Percentiles rank a stretch among this genome's conserved stretches.
These are phyloP conservation scores for Eupithecia exiguata DNA, from an alignment of 2,888 invertebrate species.

Conservation along the genomic window DNA sequence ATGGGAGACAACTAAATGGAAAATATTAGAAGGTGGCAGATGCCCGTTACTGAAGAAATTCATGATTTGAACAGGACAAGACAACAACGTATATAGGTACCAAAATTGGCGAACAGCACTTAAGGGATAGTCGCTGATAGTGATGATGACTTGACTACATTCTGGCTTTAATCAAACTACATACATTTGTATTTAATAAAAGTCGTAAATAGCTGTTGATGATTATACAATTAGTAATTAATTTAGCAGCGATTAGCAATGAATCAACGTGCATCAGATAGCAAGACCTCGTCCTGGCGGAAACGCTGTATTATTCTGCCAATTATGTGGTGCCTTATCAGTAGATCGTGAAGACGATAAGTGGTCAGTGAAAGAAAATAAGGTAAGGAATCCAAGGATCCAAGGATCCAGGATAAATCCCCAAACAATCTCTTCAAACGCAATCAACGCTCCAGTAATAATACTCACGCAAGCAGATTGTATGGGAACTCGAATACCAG, in stretches of 20 bases:
- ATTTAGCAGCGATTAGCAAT: background rate
- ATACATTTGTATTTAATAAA: conserved; percentile 1
- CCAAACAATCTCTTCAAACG: no score
- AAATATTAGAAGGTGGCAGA: no score
- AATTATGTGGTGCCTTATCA: conserved; percentile 8
- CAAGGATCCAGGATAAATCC: no score
- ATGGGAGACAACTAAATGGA: background rate
- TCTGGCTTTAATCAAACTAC: background rate
- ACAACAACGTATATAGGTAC: background rate
- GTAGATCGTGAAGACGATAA: background rate
- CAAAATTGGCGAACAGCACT: background rate
- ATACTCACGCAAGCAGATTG: no score
- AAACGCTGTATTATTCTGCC: conserved; percentile 11
- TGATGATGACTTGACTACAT: background rate
- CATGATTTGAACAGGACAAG: background rate
- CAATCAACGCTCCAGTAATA: no score
- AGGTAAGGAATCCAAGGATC: background rate
- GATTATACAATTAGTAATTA: background rate
- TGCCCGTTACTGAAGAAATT: background rate
- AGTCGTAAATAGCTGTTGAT: background rate
- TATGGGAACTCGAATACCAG: no score
- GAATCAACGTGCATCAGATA: conserved; percentile 1
- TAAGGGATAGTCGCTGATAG: background rate
- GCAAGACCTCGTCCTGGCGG: conserved; percentile 3
- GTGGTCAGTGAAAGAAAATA: background rate